These are phyloP conservation scores for Gasteruption jaculator DNA, from an alignment of 2,888 invertebrate genomes.

Conservation along the genomic window DNA sequence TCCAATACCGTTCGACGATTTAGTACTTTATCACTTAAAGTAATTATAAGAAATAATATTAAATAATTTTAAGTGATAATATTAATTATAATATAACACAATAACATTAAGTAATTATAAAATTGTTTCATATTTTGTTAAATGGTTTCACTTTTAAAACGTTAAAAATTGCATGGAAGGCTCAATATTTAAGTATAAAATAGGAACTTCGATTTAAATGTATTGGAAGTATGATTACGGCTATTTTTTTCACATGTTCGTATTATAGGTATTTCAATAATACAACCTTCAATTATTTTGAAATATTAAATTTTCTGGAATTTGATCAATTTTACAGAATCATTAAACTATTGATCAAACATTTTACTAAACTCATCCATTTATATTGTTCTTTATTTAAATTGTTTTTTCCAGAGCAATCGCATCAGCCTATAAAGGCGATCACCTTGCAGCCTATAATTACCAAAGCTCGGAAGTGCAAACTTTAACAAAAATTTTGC, in stretches of 20 bases:
- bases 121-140: too few relatives aligned
- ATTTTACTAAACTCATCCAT: too few relatives aligned
- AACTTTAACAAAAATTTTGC: slow-evolving; percentile 75
- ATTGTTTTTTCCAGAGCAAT: slow-evolving; percentile 51
- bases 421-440: slow-evolving; percentile 52
- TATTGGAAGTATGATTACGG: too few relatives aligned
- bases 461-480: slow-evolving; percentile 76
- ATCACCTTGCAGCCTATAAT: slow-evolving; percentile 65
- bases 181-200: too few relatives aligned
- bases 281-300: neutral
- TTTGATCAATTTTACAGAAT: too few relatives aligned
- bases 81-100: too few relatives aligned
- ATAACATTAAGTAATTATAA: too few relatives aligned
- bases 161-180: too few relatives aligned
- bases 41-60: slow-evolving; percentile 26
- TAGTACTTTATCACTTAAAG: slow-evolving; percentile 45
- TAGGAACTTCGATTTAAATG: too few relatives aligned
- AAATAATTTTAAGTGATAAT: slow-evolving; percentile 1
- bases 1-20: slow-evolving; percentile 39
- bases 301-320: slow-evolving; percentile 2
- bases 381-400: slow-evolving; percentile 4
- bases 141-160: too few relatives aligned
- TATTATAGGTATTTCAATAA: slow-evolving; percentile 1
- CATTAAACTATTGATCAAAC: too few relatives aligned
- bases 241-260: too few relatives aligned